Base-by-base conservation (phyloP, 2,113 vertebrate species). In the Pungitius pungitius region DNA sequence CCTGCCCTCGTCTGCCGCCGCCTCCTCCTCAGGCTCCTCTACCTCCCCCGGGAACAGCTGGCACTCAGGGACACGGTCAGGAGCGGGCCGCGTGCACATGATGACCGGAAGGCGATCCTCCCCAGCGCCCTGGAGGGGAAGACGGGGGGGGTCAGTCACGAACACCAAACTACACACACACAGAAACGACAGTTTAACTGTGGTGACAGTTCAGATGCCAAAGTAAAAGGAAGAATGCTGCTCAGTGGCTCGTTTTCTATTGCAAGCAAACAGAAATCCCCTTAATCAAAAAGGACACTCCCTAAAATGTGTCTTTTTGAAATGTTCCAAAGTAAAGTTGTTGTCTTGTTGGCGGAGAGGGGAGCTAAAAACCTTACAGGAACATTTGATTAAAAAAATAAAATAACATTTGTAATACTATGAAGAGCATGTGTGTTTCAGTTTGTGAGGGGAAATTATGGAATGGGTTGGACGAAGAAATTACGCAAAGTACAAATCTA, bases 81-180 rank as follows among this genome's bases (percentile, higher is more conserved):
- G 88, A 90, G 68, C 89, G 63, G 91, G 59, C 49, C 89, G 89
- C 4, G 95, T 94, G 33, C 93, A 95, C 94, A 96, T 96, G 92
- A 94, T 55, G 89, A 90, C 95, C 65, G 90, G 82, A 57, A 86
- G 90, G 77, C 83, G 89, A 78, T 92, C 84, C 51, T 93, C 93
- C 42, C 95, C 94, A 26, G 84, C 77, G 14, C 85, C 89, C 96
- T 99, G 92, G 8, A 66, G 37, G 2, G 76, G 47, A 49, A 18
- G 59, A 51, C 39, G 35, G 51, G 33, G 33, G 57, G 33, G 33
- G 57, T 40, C 12, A 1, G 3, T 75, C 11, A 40, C 8, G 59
- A 6, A 22, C 22, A 45, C 6, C 22, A 11, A 60, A n/a, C 1
- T 13, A n/a, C 7, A 55, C 30, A 54, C 45, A 77, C 17, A 47